A percentile compares a stretch with the other conserved stretches of the same genome.
These are phyloP conservation scores for Gallinago stenura DNA, from an alignment of 2,797 vertebrate genomes.

Conservation along the genomic window DNA sequence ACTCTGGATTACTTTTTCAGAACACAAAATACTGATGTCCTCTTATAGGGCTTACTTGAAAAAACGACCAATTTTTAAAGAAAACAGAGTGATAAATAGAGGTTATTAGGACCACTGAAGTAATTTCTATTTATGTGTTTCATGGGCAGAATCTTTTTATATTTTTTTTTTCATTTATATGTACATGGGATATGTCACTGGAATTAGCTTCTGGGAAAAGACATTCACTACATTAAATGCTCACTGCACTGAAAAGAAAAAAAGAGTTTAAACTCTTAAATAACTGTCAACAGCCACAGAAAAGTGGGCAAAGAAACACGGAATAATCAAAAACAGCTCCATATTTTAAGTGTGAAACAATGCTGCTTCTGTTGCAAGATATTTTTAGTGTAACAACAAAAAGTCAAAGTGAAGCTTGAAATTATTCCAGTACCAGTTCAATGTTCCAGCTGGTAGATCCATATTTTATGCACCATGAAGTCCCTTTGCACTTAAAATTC, in stretches of 20 bases:
- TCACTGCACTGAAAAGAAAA: conserved; percentile 65
- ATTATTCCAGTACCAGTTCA: conserved; percentile 68
- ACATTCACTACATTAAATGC: conserved; percentile 53
- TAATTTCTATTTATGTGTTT: neutral
- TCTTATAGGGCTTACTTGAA: neutral
- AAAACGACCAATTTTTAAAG: neutral
- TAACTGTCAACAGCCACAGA: conserved; percentile 68
- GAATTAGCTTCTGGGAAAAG: conserved; percentile 48
- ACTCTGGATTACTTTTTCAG: neutral
- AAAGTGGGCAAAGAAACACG: conserved; percentile 66
- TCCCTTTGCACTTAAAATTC: conserved; percentile 56
- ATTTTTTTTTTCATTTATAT: neutral
- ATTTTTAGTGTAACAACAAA: conserved; percentile 74
- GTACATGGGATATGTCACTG: conserved; percentile 16
- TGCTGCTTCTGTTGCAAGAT: conserved; percentile 81
- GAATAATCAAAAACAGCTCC: conserved; percentile 87
- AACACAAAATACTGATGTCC: neutral
- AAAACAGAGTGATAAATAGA: neutral
- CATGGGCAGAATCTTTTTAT: neutral
- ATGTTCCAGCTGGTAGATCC: conserved; percentile 53
- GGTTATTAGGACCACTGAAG: neutral
- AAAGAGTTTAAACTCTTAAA: conserved; percentile 68
- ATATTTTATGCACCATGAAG: conserved; percentile 34
- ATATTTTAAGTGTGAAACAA: conserved; percentile 84
- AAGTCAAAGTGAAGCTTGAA: conserved; percentile 64